phyloP scores from a whole-genome alignment of 2,113 vertebrate species.

The Semnornis frantzii region DNA sequence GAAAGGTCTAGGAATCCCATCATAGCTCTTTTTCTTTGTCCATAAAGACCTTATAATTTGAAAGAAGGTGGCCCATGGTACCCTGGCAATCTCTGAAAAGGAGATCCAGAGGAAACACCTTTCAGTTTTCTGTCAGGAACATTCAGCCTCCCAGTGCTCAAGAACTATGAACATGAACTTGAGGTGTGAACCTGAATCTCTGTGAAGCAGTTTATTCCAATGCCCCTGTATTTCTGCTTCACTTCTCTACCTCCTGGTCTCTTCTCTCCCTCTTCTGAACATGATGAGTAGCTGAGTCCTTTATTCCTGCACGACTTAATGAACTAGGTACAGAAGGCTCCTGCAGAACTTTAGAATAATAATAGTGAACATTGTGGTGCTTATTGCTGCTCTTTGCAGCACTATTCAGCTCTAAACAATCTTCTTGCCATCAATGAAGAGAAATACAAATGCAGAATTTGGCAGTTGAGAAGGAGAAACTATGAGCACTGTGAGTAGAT shows the following conservation, averaged over 20 bases:
- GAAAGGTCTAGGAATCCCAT: not conserved
- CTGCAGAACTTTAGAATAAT: not conserved
- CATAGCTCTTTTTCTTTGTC: not conserved
- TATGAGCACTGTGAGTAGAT: not conserved
- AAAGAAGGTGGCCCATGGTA: not conserved
- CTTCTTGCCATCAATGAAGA: slow-evolving; percentile 22
- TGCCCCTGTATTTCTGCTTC: not conserved
- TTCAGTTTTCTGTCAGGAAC: not conserved
- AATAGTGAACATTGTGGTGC: slow-evolving; percentile 7
- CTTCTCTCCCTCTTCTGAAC: not conserved
- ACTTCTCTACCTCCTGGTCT: not conserved
- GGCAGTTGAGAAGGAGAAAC: not conserved
- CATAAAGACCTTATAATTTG: not conserved
- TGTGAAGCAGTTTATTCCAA: not conserved
- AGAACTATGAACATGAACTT: not conserved
- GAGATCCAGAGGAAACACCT: not conserved
- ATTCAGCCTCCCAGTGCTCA: not conserved
- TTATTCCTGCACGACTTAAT: not conserved
- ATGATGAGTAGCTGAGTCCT: not conserved
- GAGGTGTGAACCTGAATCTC: not conserved
- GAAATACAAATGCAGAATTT: slow-evolving; percentile 22
- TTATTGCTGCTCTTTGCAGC: slow-evolving; percentile 7
- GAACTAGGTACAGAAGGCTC: not conserved
- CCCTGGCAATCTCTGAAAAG: not conserved
- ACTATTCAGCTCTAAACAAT: slow-evolving; percentile 25